These are phyloP conservation scores for Phenganax marumi DNA, from an alignment of 92 coral and sea anemone species.

Conservation along the genomic window DNA sequence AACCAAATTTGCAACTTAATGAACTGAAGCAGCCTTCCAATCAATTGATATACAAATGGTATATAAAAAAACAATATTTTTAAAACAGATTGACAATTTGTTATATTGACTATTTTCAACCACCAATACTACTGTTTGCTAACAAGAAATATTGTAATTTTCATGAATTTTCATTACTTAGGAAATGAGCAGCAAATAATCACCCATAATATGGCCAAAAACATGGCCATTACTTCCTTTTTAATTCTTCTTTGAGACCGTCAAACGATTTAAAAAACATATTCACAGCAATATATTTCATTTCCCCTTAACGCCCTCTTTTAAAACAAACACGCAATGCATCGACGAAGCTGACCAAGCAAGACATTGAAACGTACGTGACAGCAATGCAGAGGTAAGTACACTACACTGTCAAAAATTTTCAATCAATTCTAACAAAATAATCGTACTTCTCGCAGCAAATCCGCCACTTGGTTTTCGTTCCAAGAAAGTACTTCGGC, in stretches of 20 bases:
- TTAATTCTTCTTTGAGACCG: not conserved
- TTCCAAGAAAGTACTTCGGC: conserved; percentile 42
- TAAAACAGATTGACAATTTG: not conserved
- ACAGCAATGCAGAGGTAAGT: not conserved
- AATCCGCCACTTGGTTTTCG: conserved; percentile 34
- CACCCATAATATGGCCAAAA: not conserved
- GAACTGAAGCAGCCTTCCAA: not conserved
- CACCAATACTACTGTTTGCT: not conserved
- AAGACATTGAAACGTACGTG: not conserved
- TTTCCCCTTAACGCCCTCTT: too few species aligned
- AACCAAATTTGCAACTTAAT: not conserved
- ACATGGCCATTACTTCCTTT: not conserved
- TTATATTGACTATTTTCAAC: not conserved
- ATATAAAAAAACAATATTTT: not conserved
- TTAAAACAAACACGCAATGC: not conserved
- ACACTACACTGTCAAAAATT: not conserved
- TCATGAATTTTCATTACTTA: too few species aligned
- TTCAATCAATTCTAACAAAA: not conserved
- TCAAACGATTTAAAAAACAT: not conserved
- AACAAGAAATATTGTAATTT: not conserved
- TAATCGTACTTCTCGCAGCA: conserved; percentile 22
- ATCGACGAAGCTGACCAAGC: not conserved
- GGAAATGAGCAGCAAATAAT: conserved; percentile 4
- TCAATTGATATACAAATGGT: not conserved
- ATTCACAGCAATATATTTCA: not conserved